Base-by-base conservation (phyloP, 1,140 invertebrate species). In the Acromyrmex heyeri region DNA sequence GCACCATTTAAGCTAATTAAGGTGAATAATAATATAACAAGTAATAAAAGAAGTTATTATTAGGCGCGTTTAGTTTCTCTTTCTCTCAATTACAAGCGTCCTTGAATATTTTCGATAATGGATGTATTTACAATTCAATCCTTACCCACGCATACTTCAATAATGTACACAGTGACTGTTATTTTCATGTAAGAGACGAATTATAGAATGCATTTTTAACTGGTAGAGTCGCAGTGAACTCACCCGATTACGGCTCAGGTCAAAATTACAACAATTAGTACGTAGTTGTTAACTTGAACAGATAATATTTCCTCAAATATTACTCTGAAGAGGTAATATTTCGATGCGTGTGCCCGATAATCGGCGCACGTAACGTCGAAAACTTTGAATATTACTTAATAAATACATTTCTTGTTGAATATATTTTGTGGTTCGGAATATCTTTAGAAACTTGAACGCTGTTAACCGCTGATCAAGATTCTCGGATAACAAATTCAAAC, bases 1-100 rank as follows among this genome's bases (percentile, higher is more conserved):
- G 79, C 87, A 91, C 86, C 86, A 86, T 89, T 90, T 87, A 86
- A 86, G 70, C 79, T 85, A 91, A 89, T 72, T 88, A 88, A 91
- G 76, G 61, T 91, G 89, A 91, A 86, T 82, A 88, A 86, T 85
- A 88, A 91, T 69, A 87, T 91, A 81, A 88, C 59, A 82, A 70
- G 78, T 83, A 91, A 89, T 89, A 89, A 91, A 91, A 88, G 62
- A 64, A 75, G 44, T 91, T 88, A 69, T 76, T 88, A 89, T 91
- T 87, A 90, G 79, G 89, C 85, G 87, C 88, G 88, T 91, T 72
- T 90, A 70, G 70, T 82, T 91, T 83, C 82, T 86, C 85, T 85
- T 78, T 83, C 48, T 89, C 30, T 81, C 82, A 67, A 86, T 75
- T 91, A 88, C 72, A 85, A 85, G 87, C 75, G 82, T 88, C 44